Conservation (phyloP, 2,113 vertebrate species). For the Acrocephalus kingi region DNA sequence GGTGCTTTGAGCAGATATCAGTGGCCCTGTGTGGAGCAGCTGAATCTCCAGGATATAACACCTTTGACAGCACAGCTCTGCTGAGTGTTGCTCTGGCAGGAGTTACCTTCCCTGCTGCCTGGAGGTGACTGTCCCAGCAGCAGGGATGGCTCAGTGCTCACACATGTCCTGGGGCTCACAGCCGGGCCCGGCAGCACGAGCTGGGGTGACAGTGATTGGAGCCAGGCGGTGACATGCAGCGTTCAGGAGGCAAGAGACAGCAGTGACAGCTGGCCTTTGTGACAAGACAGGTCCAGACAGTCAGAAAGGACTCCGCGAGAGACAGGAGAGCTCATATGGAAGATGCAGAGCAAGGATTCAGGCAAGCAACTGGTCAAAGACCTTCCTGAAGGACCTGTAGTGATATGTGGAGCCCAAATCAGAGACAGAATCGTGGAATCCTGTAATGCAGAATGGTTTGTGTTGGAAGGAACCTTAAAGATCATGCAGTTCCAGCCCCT, state of each 20-base stretch:
- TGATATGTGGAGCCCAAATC: neutral
- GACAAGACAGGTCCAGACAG: neutral
- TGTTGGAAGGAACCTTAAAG: neutral
- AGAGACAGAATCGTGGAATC: neutral
- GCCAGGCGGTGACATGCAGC: neutral
- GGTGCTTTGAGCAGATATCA: neutral
- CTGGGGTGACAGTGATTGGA: neutral
- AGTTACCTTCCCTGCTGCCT: neutral
- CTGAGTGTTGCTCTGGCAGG: neutral
- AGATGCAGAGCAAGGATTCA: neutral
- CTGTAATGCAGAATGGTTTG: neutral
- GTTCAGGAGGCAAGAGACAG: neutral
- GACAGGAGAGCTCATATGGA: neutral
- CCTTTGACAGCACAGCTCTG: neutral
- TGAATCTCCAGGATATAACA: neutral
- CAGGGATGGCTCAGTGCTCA: neutral
- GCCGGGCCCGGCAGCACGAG: neutral
- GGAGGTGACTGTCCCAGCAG: neutral
- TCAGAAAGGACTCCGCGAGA: neutral
- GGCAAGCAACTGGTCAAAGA: neutral
- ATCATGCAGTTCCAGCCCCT: neutral
- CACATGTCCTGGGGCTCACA: rapidly evolving
- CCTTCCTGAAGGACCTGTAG: neutral
- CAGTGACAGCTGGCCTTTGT: neutral
- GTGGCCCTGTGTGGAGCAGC: neutral